These are phyloP conservation scores for Micromussa lordhowensis DNA, from an alignment of 92 coral and sea anemone species.

Conservation along the genomic window DNA sequence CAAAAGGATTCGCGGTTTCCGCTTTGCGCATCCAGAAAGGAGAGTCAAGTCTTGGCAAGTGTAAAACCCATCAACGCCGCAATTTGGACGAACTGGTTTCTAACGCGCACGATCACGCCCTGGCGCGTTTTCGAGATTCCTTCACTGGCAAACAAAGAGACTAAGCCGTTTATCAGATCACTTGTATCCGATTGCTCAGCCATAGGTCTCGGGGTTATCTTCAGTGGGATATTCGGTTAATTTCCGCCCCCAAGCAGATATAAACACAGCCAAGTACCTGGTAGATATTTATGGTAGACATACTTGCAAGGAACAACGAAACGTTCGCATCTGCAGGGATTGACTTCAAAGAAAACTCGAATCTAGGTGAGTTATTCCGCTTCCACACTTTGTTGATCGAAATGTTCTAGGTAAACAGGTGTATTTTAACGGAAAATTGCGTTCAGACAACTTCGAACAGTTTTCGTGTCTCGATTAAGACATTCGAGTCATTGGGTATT, in stretches of 20 bases:
- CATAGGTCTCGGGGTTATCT: constrained; percentile 50
- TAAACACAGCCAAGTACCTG: constrained; percentile 17
- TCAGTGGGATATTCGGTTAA: constrained; percentile 7
- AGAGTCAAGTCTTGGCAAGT: constrained; percentile 8
- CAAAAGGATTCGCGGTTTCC: constrained; percentile 11
- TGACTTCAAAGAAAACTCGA: neutral
- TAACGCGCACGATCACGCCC: constrained; percentile 26
- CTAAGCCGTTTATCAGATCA: neutral
- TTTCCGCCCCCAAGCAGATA: constrained; percentile 46
- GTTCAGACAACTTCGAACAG: neutral
- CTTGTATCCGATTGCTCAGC: constrained; percentile 31
- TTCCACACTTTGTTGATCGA: neutral
- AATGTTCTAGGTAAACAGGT: neutral
- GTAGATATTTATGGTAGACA: neutral
- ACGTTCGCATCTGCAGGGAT: neutral
- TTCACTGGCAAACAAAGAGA: constrained; percentile 20
- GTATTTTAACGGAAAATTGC: neutral
- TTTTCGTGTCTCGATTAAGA: neutral
- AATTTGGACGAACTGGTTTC: constrained; percentile 3
- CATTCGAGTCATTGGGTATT: neutral
- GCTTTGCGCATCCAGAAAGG: neutral
- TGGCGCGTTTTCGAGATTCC: constrained; percentile 22
- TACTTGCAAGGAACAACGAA: neutral
- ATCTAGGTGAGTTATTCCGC: constrained; percentile 12
- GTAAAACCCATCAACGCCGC: constrained; percentile 24